Conservation (phyloP, 2,113 vertebrate species). For the Megaceryle torquata region DNA sequence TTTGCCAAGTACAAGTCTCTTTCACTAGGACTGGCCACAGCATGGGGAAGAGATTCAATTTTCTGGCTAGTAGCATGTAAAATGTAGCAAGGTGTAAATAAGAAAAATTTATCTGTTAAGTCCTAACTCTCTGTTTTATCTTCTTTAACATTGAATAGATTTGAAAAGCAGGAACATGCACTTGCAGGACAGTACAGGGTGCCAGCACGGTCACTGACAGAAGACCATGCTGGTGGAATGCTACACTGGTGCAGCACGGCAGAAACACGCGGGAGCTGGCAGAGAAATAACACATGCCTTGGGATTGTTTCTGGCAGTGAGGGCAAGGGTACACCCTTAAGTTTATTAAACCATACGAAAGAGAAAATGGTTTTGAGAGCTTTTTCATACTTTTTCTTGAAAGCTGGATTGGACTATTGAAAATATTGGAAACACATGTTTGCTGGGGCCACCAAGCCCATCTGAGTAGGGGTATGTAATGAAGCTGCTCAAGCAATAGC, state of each 20-base stretch:
- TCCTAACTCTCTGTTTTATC: not conserved
- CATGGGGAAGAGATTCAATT: not conserved
- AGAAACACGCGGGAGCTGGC: rapidly evolving
- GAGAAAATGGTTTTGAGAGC: not conserved
- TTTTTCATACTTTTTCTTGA: not conserved
- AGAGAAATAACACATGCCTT: not conserved
- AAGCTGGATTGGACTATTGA: not conserved
- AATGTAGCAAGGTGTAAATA: not conserved
- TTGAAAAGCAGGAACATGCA: not conserved
- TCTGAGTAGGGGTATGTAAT: not conserved
- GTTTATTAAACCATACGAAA: not conserved
- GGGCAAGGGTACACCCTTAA: not conserved
- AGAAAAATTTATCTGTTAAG: not conserved
- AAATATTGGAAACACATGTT: constrained; percentile 55
- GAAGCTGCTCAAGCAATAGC: not conserved
- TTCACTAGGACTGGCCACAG: not conserved
- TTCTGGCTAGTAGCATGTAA: not conserved
- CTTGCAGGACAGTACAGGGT: not conserved
- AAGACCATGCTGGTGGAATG: not conserved
- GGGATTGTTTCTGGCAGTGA: not conserved
- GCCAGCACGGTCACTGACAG: not conserved
- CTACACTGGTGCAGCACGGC: rapidly evolving
- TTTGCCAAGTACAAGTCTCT: not conserved
- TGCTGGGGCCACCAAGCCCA: not conserved
- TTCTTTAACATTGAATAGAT: not conserved